Evolutionary conservation across 1,140 invertebrate genomes (phyloP), one percentile per base, ranked within the genome.

Genomic region (Camponotus pennsylvanicus): DNA sequence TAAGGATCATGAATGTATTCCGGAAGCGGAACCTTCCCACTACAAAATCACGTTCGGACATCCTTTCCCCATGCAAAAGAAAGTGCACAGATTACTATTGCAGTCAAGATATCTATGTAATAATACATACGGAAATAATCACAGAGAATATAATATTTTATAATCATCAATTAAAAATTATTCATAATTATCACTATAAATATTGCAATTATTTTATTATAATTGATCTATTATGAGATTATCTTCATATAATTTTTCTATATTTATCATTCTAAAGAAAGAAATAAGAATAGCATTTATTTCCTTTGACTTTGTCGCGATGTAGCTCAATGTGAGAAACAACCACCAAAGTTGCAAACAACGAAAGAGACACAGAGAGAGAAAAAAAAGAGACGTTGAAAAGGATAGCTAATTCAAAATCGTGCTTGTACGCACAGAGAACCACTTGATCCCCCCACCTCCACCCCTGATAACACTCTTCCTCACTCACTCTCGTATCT

Each of bases 1-100:
- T 82, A 82, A 86, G 70, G 83, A 61, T 70, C 32, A 61, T 88
- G 77, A 89, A 89, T 40, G 87, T 85, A 59, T 89, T 89, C 76
- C 88, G 87, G 87, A 89, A 89, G 52, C 87, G 88, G 87, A 89
- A 89, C 77, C 87, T 80, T 57, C 73, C 76, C 83, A 71, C 49
- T 59, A 89, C 69, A 55, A 79, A 89, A 89, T 88, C 83, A 78
- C 57, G 57, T 86, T 67, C 79, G 52, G 82, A 66, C 49, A 73
- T 85, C 57, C 45, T 86, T 80, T 77, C 67, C 40, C 27, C 40
- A 6, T 15, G 5, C n/a, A n/a, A 2, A 11, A 32, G 27, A 27
- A 75, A 59, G 45, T 42, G 37, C 18, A 59, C 40, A 52, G 57
- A 49, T 82, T 71, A 79, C 61, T 71, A 79, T 85, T 55, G 79